Evolutionary conservation across 2,888 invertebrate species (phyloP).

Genomic region (Abscondita cerata): DNA sequence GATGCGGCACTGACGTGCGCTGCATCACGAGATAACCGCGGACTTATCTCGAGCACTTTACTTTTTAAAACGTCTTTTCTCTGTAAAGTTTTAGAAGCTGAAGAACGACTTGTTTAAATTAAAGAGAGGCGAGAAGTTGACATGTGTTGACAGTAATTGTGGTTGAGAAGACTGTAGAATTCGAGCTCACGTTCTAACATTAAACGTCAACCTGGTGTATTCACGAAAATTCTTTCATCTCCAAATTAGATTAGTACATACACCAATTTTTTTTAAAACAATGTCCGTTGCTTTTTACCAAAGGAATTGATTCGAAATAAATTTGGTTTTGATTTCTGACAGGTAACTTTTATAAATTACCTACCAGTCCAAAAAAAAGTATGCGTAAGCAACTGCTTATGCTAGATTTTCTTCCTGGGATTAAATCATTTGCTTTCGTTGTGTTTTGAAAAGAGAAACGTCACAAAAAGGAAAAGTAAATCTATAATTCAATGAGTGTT

Average conservation of each 20-base stretch:
- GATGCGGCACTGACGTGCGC: constrained; percentile 33
- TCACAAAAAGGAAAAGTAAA: not conserved
- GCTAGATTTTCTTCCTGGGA: not conserved
- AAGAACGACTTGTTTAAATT: constrained; percentile 30
- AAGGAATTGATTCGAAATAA: constrained; percentile 2
- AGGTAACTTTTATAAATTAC: not conserved
- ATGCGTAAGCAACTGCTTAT: not conserved
- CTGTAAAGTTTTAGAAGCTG: constrained; percentile 20
- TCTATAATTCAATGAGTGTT: constrained; percentile 9
- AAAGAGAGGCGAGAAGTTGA: constrained; percentile 25
- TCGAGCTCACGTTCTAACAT: constrained; percentile 15
- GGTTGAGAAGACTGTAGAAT: constrained; percentile 18
- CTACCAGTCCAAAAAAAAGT: not conserved
- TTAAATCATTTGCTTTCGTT: constrained; percentile 2
- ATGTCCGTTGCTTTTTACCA: no score
- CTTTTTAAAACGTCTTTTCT: constrained; percentile 15
- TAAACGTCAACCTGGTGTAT: constrained; percentile 12
- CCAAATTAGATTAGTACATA: constrained; percentile 8
- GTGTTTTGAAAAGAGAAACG: not conserved
- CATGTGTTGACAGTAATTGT: constrained; percentile 29
- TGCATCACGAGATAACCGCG: constrained; percentile 24
- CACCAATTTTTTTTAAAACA: not conserved
- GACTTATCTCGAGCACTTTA: constrained; percentile 19
- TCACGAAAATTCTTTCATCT: constrained; percentile 6
- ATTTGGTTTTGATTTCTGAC: not conserved